Base-by-base conservation (phyloP, 1,140 invertebrate genomes). In the Apis cerana region DNA sequence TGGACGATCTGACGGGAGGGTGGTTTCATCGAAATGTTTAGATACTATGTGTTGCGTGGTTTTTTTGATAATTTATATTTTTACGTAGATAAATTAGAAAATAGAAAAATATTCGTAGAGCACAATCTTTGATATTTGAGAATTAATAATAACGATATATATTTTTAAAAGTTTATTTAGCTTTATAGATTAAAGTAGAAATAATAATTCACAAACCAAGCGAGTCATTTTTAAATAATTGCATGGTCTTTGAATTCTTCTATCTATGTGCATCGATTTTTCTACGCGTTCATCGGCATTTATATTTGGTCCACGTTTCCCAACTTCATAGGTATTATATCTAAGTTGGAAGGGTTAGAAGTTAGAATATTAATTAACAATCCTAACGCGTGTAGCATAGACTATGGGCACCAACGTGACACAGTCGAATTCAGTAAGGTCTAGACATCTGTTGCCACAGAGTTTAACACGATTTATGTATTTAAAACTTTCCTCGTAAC, bases 321-420 rank as follows among this genome's bases (percentile, higher is more conserved):
- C 70, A 74, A 43, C n/a, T 74, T 33, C 33, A 12, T 59, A 48
- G 21, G 23, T 74, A 74, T 54, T 54, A 54, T 54, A 54, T 27
- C 23, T 54, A 71, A 27, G 9, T 54, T 71, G 50, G 50, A n/a
- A 27, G 15, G n/a, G 23, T 54, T 27, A 54, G 48, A 54, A 70
- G 50, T 70, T 52, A 9, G 48, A 27, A 17, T 23, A 70, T 59
- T 74, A 74, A 74, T 74, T 74, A 74, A 74, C 71, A 58, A 74
- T 58, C 54, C 56, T n/a, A 59, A 33, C 23, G 27, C 71, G 27
- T 59, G 33, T 59, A 59, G 11, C 17, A 8, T n/a, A 17, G 56
- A 48, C 71, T 59, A 48, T 48, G 23, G 48, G 21, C 13, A 43
- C 59, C 19, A n/a, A 48, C 71, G 71, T 48, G 71, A 59, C 33